Base-by-base conservation (phyloP, 2,888 invertebrate species). In the Dorcus parallelipipedus region DNA sequence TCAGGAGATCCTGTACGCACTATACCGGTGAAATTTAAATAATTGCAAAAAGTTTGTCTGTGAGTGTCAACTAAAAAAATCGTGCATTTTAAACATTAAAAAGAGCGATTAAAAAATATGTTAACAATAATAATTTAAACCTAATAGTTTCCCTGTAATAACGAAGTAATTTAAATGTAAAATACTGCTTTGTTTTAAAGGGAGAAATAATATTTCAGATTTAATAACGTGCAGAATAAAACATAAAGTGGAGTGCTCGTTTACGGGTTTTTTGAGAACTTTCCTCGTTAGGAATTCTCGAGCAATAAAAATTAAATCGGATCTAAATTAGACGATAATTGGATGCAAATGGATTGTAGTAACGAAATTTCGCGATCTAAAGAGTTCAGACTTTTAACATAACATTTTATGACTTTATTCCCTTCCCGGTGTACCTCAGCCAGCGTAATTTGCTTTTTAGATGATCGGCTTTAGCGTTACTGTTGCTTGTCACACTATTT, bases 241-340 rank as follows among this genome's bases (percentile, higher is more conserved):
- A 14, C 14, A 10, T 41, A 41, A 41, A 41, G 41, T 4, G 14
- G 14, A 41, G 41, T n/a, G 45, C 9, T n/a, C 45, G 45, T n/a
- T 9, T n/a, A 10, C 20, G 45, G 45, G 20, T 6, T 45, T 45
- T 20, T 45, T 17, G 23, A 45, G 45, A 45, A 45, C n/a, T 45
- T 45, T 45, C 23, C 45, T 45, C 45, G 45, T 45, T 45, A 45
- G 45, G 23, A 20, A 14, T 42, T 42, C 42, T 14, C 42, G 9
- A 17, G 42, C 42, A 42, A 45, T 45, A 45, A 45, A 45, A 45
- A 45, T 45, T n/a, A 45, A 45, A 42, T 42, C 42, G 42, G 10
- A 42, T 10, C 42, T 42, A 42, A 42, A 10, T 45, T 45, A 45
- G 20, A 45, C 45, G 45, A 45, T 45, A 45, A 45, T 45, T 45